Evolutionary conservation across 2,113 vertebrate species (phyloP).

Genomic region (Gadus macrocephalus): DNA sequence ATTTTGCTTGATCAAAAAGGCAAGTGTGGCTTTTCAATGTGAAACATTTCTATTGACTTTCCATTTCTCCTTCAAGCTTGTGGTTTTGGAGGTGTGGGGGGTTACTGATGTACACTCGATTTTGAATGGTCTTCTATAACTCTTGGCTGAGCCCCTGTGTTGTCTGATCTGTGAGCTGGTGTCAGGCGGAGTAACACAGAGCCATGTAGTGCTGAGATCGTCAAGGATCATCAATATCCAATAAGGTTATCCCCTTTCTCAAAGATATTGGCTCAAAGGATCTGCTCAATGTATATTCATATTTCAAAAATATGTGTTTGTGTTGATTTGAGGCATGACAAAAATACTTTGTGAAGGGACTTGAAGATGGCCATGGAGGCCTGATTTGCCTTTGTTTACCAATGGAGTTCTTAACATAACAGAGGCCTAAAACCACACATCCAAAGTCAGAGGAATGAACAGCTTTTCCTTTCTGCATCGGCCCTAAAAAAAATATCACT

Average conservation of each 20-base stretch:
- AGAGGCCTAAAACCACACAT: neutral
- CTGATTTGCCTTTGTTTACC: neutral
- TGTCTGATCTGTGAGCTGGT: neutral
- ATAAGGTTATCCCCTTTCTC: too few species aligned
- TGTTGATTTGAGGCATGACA: too few species aligned
- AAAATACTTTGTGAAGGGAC: too few species aligned
- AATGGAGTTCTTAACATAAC: neutral
- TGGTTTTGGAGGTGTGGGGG: too few species aligned
- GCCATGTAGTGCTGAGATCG: too few species aligned
- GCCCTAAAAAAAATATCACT: neutral
- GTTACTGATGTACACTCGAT: too few species aligned
- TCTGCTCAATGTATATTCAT: too few species aligned
- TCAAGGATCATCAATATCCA: too few species aligned
- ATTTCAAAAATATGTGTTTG: too few species aligned
- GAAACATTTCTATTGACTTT: constrained; percentile 42
- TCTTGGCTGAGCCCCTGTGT: neutral
- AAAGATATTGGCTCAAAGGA: too few species aligned
- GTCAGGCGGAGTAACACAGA: too few species aligned
- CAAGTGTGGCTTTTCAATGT: constrained; percentile 43
- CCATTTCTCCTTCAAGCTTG: constrained; percentile 28
- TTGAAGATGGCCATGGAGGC: too few species aligned
- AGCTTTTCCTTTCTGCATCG: neutral
- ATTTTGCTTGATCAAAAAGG: constrained; percentile 40
- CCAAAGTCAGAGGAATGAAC: neutral
- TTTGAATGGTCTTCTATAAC: neutral